These are phyloP conservation scores for Mactromeris polynyma DNA, from an alignment of 2,888 invertebrate species.

Conservation along the genomic window DNA sequence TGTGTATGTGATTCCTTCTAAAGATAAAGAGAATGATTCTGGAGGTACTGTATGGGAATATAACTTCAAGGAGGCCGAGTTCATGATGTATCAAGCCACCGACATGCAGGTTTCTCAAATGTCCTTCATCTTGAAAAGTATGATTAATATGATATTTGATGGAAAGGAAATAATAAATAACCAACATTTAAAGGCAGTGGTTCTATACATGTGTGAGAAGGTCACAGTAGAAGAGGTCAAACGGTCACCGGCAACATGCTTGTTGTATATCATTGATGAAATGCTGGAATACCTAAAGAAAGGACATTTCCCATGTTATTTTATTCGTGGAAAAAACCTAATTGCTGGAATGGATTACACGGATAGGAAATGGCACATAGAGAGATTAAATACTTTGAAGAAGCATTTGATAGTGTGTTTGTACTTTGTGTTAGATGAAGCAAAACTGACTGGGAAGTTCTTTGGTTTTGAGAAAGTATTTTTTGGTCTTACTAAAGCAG, in stretches of 20 bases:
- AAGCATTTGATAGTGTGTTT: not conserved
- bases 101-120: not conserved
- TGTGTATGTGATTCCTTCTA: not conserved
- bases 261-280: not conserved
- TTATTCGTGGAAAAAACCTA: constrained; percentile 20
- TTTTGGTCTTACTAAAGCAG: not conserved
- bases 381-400: constrained; percentile 3
- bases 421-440: constrained; percentile 29
- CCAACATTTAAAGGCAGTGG: not conserved
- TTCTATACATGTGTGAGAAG: constrained; percentile 9
- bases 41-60: constrained; percentile 23
- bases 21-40: not conserved
- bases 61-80: constrained; percentile 17
- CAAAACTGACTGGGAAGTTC: not conserved
- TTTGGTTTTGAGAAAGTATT: constrained; percentile 24
- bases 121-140: not conserved
- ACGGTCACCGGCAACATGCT: constrained; percentile 1
- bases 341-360: not conserved
- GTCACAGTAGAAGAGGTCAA: not conserved
- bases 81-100: not conserved
- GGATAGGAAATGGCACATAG: constrained; percentile 17
- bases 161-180: not conserved
- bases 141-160: not conserved
- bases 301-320: constrained; percentile 28
- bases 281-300: not conserved